Evolutionary conservation across 2,113 vertebrate genomes (phyloP).

Genomic region (Phylloscopus trochilus): DNA sequence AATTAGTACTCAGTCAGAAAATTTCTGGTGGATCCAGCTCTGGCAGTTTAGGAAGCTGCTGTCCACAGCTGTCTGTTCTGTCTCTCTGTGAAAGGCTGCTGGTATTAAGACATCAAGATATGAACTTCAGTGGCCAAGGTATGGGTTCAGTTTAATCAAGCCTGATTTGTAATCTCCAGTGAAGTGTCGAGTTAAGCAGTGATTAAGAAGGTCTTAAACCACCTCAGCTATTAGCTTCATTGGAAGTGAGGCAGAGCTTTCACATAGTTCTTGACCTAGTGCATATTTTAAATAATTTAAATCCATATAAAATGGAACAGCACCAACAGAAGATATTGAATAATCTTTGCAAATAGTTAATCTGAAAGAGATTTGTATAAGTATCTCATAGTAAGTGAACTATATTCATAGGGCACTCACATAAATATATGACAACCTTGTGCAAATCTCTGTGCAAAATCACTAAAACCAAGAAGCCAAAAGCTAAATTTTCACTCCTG

Average conservation of each 20-base stretch:
- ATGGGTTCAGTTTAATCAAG: conserved; percentile 26
- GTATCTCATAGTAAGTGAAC: background rate
- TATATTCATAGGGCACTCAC: background rate
- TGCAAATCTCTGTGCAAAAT: background rate
- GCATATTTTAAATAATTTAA: conserved; percentile 36
- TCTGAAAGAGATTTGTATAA: background rate
- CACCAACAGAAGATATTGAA: background rate
- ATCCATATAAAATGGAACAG: background rate
- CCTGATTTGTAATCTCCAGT: conserved; percentile 19
- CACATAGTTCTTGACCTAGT: background rate
- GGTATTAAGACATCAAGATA: conserved; percentile 28
- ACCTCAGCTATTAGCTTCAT: conserved; percentile 7
- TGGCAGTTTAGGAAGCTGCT: background rate
- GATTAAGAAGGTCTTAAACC: conserved; percentile 34
- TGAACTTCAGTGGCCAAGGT: background rate
- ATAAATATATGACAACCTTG: background rate
- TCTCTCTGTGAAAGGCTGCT: background rate
- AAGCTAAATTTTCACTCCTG: background rate
- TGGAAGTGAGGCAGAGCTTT: background rate
- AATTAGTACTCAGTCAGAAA: background rate
- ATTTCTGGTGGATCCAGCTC: background rate
- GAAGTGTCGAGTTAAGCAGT: conserved; percentile 8
- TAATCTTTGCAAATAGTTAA: background rate
- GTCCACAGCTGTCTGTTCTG: background rate
- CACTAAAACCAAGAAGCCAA: background rate